Conservation (phyloP, 2,797 vertebrate species). For the Rhinella marina region DNA sequence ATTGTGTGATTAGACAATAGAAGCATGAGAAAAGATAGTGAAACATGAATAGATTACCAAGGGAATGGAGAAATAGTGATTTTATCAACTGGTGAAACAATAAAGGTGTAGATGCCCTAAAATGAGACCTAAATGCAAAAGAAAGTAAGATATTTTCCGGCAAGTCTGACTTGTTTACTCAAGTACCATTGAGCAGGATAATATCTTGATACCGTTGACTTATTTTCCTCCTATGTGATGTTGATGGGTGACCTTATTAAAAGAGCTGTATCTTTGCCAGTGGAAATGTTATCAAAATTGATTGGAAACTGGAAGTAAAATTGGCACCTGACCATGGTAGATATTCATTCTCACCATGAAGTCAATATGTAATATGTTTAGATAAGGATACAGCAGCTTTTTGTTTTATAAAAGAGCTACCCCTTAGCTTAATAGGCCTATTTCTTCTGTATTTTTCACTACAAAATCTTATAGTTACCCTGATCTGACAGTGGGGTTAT, state of each 20-base stretch:
- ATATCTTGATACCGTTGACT: slow-evolving; percentile 41
- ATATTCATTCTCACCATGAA: slow-evolving; percentile 41
- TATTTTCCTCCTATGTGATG: slow-evolving; percentile 28
- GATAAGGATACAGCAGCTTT: slow-evolving; percentile 8
- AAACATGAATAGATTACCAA: slow-evolving; percentile 74
- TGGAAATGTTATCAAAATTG: slow-evolving; percentile 44
- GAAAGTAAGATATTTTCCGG: slow-evolving; percentile 22
- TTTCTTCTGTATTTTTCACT: not conserved
- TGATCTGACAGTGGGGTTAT: too few species aligned
- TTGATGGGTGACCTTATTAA: slow-evolving; percentile 41
- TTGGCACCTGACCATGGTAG: slow-evolving; percentile 41
- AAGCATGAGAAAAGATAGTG: slow-evolving; percentile 71
- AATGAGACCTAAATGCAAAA: slow-evolving; percentile 33
- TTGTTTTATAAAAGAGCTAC: not conserved
- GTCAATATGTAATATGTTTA: slow-evolving; percentile 32
- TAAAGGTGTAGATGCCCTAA: slow-evolving; percentile 8
- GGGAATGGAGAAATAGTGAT: slow-evolving; percentile 68
- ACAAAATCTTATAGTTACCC: too few species aligned
- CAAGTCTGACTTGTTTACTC: slow-evolving; percentile 41
- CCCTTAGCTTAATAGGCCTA: not conserved
- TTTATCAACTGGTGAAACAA: slow-evolving; percentile 65
- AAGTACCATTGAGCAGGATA: slow-evolving; percentile 26
- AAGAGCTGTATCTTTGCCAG: slow-evolving; percentile 17
- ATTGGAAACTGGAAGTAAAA: slow-evolving; percentile 37
- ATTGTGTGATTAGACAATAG: slow-evolving; percentile 72